Evolutionary conservation across 2,113 vertebrate species (phyloP).

Genomic region (Tragulus kanchil): DNA sequence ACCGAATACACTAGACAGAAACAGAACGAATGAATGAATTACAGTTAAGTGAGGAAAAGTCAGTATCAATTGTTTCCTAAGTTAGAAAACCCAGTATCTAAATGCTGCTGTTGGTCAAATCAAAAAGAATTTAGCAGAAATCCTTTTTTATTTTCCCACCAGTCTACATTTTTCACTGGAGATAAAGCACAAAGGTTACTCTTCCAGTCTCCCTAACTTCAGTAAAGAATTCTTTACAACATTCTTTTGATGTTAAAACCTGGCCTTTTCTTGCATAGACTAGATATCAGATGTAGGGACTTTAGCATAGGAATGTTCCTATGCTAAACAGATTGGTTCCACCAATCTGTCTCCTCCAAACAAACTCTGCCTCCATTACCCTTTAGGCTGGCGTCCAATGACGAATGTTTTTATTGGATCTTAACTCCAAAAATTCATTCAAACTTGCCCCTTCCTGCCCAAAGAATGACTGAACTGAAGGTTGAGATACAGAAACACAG

Average conservation of each 20-base stretch:
- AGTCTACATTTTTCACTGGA: conserved; percentile 19
- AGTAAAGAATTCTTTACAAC: background rate
- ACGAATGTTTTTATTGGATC: background rate
- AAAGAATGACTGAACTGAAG: conserved; percentile 22
- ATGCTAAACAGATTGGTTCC: no score
- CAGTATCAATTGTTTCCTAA: background rate
- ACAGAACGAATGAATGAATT: conserved; percentile 56
- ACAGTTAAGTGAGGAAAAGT: conserved; percentile 54
- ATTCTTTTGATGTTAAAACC: background rate
- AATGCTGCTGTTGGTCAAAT: background rate
- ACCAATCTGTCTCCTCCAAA: background rate
- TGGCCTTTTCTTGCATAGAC: background rate
- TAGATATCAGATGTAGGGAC: background rate
- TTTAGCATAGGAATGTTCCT: background rate
- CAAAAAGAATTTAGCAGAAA: conserved; percentile 24
- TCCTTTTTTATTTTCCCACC: background rate
- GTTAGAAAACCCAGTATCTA: conserved; percentile 44
- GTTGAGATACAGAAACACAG: background rate
- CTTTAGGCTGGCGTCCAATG: background rate
- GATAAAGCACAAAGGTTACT: conserved; percentile 16
- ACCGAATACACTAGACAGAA: conserved; percentile 32
- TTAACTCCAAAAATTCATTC: conserved; percentile 42
- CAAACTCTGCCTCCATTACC: background rate
- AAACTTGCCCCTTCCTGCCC: conserved; percentile 26
- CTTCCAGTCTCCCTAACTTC: conserved; percentile 48